Evolutionary conservation across 2,888 invertebrate species (phyloP), one percentile per base, ranked within the genome.

Genomic region (Torymus auratus): DNA sequence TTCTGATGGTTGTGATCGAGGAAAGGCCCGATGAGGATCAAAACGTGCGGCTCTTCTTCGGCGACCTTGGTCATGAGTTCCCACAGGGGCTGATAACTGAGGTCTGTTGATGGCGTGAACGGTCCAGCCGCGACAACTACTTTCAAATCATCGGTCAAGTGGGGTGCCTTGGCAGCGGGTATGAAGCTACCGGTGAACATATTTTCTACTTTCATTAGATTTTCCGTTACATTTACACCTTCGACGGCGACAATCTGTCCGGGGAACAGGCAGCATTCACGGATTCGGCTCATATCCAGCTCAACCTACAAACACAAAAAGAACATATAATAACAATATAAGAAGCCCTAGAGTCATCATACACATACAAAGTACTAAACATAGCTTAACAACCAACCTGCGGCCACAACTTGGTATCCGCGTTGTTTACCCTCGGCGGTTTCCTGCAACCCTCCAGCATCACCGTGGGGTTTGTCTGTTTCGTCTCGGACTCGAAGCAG

Each of bases 11-110:
- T 93, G 12, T 92, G 92, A 87, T 97, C 97, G 73, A 98, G 89
- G 89, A 98, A 96, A 0, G 98, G 98, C 0, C 98, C 98, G 13
- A 95, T 93, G 86, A 98, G 91, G 82, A 98, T 93, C 58, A 96
- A 93, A 20, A 97, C 91, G 89, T 98, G 95, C 0, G 98, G 98
- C 85, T 93, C 93, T 83, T 95, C 92, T 14, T 93, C 92, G 77
- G 91, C 91, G 0, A 97, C 93, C 86, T 95, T 94, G 15, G 92
- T 88, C 84, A 97, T 91, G 23, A 98, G 92, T 87, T 97, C 96
- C 85, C 94, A 94, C 56, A 98, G 91, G 0, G 97, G 97, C 86
- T 97, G 95, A 88, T 96, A 98, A 0, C 93, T 91, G 77, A 97
- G 90, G 88, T 95, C 95, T 86, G 96, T 95, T 2, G 93, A 93